phyloP scores from a whole-genome alignment of 1,140 invertebrate genomes.

The Lepidurus packardi region DNA sequence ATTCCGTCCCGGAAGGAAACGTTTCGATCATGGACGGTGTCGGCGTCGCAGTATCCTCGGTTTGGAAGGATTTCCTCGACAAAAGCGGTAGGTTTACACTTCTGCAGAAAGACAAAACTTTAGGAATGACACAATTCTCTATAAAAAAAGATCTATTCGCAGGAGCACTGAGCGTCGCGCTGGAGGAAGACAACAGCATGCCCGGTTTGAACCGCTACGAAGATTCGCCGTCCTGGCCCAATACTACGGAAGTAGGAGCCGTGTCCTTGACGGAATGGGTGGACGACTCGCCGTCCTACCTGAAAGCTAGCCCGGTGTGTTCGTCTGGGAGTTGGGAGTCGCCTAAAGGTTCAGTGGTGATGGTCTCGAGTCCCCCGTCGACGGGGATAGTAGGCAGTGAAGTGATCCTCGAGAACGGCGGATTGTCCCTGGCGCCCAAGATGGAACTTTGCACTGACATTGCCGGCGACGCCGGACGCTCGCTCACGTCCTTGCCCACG shows the following conservation, averaged over 20 bases:
- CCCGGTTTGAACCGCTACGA: neutral
- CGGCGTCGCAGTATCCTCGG: neutral
- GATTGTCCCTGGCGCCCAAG: neutral
- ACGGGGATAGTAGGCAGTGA: neutral
- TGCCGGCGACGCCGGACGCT: neutral
- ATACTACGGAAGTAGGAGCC: neutral
- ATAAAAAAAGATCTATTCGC: neutral
- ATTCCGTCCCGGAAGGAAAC: neutral
- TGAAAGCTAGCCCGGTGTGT: neutral
- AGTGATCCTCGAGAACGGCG: neutral
- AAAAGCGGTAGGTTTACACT: neutral
- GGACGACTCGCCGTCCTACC: neutral
- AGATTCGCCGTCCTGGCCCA: neutral
- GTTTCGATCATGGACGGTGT: neutral
- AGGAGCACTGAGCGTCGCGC: neutral
- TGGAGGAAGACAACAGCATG: neutral
- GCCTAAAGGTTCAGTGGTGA: neutral
- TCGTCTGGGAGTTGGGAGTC: neutral
- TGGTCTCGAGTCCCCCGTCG: neutral
- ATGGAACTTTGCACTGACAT: neutral
- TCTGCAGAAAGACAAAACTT: no score
- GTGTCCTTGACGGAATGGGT: neutral
- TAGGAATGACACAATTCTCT: no score
- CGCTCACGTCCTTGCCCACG: neutral
- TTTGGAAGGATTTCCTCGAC: conserved; percentile 4